These are phyloP conservation scores for Cepaea hortensis DNA, from an alignment of 2,888 invertebrate species.

Conservation along the genomic window DNA sequence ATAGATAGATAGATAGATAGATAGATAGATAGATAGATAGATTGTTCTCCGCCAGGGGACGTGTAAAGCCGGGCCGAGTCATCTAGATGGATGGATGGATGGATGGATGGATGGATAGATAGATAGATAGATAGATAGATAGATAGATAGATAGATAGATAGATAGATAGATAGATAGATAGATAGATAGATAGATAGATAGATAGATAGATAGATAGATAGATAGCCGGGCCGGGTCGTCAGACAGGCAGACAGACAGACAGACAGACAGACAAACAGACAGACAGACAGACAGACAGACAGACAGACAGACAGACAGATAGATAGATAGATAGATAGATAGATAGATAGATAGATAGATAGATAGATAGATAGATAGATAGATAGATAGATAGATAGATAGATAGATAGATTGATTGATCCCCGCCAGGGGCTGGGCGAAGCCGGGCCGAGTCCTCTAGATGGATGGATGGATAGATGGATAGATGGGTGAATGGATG, in stretches of 20 bases:
- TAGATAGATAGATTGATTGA: constrained; percentile 14
- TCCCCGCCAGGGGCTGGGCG: no score
- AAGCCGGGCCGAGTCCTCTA: no score
- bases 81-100: no score
- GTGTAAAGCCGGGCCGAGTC: no score
- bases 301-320: constrained; percentile 9
- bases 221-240: no score
- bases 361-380: constrained; percentile 23
- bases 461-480: no score
- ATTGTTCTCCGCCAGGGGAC: no score
- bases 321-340: no score
- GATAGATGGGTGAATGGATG: no score
- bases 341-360: constrained; percentile 23
- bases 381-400: constrained; percentile 23
- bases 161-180: not conserved
- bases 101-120: no score
- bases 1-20: not conserved
- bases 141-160: constrained; percentile 8
- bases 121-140: constrained; percentile 2
- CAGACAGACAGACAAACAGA: no score
- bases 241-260: no score
- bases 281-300: constrained; percentile 4
- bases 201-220: constrained; percentile 7
- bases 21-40: not conserved
- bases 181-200: not conserved